Conservation (phyloP, 2,888 invertebrate species). For the Epirrita christyi region DNA sequence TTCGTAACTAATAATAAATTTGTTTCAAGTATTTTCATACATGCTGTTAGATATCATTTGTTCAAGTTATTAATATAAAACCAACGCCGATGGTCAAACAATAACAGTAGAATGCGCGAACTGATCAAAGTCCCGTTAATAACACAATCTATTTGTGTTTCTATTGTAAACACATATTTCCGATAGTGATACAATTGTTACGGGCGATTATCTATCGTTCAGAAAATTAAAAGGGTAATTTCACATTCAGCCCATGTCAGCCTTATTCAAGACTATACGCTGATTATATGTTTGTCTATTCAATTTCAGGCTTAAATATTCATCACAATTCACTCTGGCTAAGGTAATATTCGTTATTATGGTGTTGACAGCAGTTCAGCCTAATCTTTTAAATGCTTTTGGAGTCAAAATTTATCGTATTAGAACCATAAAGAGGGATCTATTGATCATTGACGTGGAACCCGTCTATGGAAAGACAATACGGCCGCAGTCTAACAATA, state of each 20-base stretch:
- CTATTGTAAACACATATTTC: slow-evolving; percentile 29
- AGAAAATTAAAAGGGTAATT: slow-evolving; percentile 6
- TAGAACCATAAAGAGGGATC: slow-evolving; percentile 27
- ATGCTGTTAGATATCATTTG: slow-evolving; percentile 16
- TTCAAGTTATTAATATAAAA: slow-evolving; percentile 24
- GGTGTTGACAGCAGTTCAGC: slow-evolving; percentile 7
- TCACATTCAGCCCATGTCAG: slow-evolving; percentile 12
- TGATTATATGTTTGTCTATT: slow-evolving; percentile 11
- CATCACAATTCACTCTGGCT: background rate
- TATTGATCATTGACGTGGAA: slow-evolving; percentile 20
- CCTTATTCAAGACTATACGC: background rate
- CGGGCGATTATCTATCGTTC: background rate
- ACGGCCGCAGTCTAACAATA: slow-evolving; percentile 50
- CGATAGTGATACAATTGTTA: slow-evolving; percentile 27
- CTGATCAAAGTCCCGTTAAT: slow-evolving; percentile 41
- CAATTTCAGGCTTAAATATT: slow-evolving; percentile 4
- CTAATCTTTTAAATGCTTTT: slow-evolving; percentile 22
- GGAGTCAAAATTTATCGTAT: slow-evolving; percentile 28
- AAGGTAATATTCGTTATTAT: slow-evolving; percentile 11
- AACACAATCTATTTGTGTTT: slow-evolving; percentile 30
- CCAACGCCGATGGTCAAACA: slow-evolving; percentile 17
- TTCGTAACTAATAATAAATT: no score
- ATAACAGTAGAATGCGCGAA: slow-evolving; percentile 34
- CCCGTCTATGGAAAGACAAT: slow-evolving; percentile 35
- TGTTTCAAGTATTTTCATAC: background rate